A percentile compares a stretch with the other conserved stretches of the same genome.
phyloP scores from a whole-genome alignment of 2,888 invertebrate genomes.

The Germaria angustata region DNA sequence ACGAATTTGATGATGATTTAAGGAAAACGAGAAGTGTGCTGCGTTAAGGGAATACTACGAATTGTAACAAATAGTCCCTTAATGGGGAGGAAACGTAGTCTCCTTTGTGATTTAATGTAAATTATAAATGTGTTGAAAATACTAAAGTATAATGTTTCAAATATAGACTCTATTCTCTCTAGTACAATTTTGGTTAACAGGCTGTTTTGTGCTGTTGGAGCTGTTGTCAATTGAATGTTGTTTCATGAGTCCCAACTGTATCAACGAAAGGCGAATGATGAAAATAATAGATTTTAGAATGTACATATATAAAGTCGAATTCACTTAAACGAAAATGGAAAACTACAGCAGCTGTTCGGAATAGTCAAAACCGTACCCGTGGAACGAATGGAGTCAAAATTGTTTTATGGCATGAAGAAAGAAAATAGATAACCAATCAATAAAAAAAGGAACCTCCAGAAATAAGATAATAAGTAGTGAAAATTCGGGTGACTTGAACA shows the following conservation, averaged over 20 bases:
- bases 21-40: background rate
- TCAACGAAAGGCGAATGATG: background rate
- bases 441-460: too few relatives aligned
- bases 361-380: too few relatives aligned
- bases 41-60: conserved; percentile 2
- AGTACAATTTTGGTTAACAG: background rate
- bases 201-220: background rate
- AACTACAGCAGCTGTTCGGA: too few relatives aligned
- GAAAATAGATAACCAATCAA: too few relatives aligned
- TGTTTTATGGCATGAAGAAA: too few relatives aligned
- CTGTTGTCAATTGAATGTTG: background rate
- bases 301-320: background rate
- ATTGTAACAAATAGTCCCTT: background rate
- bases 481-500: too few relatives aligned
- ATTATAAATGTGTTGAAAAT: conserved; percentile 4
- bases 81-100: background rate
- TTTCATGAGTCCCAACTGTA: conserved; percentile 6
- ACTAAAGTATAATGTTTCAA: background rate
- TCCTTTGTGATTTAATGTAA: conserved; percentile 23
- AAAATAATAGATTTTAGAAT: background rate
- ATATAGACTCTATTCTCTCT: background rate
- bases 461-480: too few relatives aligned
- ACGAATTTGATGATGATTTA: background rate
- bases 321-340: too few relatives aligned
- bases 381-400: too few relatives aligned